Base-by-base conservation (phyloP, 2,113 vertebrate genomes). In the Parotia lawesii region DNA sequence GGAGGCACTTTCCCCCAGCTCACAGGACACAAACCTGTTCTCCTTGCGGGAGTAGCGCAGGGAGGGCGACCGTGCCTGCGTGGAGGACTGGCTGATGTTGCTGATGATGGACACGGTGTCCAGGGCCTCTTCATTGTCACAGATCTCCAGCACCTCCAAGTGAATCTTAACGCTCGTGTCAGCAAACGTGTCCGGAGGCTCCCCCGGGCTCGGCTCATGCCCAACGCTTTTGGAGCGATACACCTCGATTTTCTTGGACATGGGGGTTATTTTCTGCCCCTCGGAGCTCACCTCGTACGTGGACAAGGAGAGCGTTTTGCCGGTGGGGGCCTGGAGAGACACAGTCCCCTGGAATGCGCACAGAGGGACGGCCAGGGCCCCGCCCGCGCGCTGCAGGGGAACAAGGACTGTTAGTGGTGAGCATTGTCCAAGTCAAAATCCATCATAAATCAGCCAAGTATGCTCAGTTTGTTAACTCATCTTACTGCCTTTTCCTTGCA, bases 61-160 rank as follows among this genome's bases (percentile, higher is more conserved):
- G 1, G 99, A 99, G 0, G 99, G 99, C 5, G 99, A 99, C 37
- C 99, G 98, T 19, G 99, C 98, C 64, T 99, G 99, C 1, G 98
- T 76, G 9, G 99, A 99, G 13, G 99, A 99, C 97, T 99, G 99
- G 94, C 99, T 99, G 98, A 99, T 99, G 94, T 98, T 99, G 79
- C 99, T 99, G 81, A 99, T 96, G 93, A 99, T 99, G 14, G 99
- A 99, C 92, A 99, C 99, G 0, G 99, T 99, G 96, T 99, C 99
- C 99, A 99, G 97, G 54, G 99, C 99, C 95, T 99, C 99, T 53
- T 99, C 98, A 1, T 99, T 98, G 94, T 99, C 98, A 29, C 99
- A 99, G 70, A 99, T 99, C 96, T 99, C 99, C 83, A 99, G 98
- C 27, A 99, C 99, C 80, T 99, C 99, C 62, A 99, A 83, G 91